Conservation (phyloP, 2,113 vertebrate species). For the Bothrops jararaca region DNA sequence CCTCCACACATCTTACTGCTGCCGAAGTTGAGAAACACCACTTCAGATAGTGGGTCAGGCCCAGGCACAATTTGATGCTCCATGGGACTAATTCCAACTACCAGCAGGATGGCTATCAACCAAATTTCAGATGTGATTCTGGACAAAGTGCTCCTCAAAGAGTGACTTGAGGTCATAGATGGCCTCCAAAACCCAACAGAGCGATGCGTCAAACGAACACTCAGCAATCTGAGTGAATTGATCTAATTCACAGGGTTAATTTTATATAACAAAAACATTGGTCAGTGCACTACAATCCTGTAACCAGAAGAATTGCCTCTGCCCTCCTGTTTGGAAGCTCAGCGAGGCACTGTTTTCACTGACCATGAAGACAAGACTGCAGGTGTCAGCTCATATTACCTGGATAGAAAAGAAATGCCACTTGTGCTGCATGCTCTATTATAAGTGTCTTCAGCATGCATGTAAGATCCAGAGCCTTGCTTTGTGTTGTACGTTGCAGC, state of each 20-base stretch:
- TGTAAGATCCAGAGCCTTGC: slow-evolving; percentile 67
- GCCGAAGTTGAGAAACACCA: background rate
- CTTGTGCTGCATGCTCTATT: slow-evolving; percentile 80
- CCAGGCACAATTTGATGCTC: slow-evolving; percentile 86
- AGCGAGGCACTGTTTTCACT: slow-evolving; percentile 79
- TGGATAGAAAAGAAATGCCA: slow-evolving; percentile 75
- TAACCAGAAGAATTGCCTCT: slow-evolving; percentile 82
- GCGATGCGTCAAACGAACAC: slow-evolving; percentile 80
- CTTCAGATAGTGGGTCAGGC: slow-evolving; percentile 84
- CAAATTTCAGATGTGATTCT: slow-evolving; percentile 93
- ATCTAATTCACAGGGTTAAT: slow-evolving; percentile 68
- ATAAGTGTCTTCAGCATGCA: slow-evolving; percentile 79
- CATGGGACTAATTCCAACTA: slow-evolving; percentile 91
- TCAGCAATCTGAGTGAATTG: slow-evolving; percentile 77
- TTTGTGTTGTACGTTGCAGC: background rate
- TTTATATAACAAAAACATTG: slow-evolving; percentile 77
- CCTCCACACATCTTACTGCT: background rate
- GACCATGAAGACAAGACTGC: slow-evolving; percentile 77
- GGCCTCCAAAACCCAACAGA: slow-evolving; percentile 80
- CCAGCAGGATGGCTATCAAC: slow-evolving; percentile 95
- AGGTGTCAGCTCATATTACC: slow-evolving; percentile 78
- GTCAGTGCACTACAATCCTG: slow-evolving; percentile 81
- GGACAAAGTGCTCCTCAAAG: slow-evolving; percentile 90
- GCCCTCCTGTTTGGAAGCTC: slow-evolving; percentile 78
- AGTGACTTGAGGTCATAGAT: slow-evolving; percentile 86